phyloP scores from a whole-genome alignment of 2,888 invertebrate species.

The Dynastes maya region DNA sequence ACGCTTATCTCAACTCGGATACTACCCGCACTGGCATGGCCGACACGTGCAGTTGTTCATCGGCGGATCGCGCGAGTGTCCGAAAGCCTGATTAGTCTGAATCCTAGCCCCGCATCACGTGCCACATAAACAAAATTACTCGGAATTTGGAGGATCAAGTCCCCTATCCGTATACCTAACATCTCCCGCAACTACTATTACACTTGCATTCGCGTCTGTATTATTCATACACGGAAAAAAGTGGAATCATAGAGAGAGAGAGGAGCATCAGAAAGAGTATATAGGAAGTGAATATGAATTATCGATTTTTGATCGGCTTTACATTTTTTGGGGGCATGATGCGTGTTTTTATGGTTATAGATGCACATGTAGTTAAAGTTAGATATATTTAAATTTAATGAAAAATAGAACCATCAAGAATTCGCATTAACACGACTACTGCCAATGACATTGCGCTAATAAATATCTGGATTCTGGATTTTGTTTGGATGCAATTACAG shows the following conservation, averaged over 20 bases:
- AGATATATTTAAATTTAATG: no score
- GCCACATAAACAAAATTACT: constrained; percentile 68
- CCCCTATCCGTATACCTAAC: constrained; percentile 53
- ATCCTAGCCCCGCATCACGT: constrained; percentile 60
- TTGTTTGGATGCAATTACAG: no score
- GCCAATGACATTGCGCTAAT: no score
- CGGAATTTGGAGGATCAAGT: constrained; percentile 63
- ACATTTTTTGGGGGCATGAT: neutral
- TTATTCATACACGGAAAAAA: constrained; percentile 45
- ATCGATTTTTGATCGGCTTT: constrained; percentile 50
- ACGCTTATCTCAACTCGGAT: constrained; percentile 53
- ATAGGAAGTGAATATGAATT: constrained; percentile 48
- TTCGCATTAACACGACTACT: no score
- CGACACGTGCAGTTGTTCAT: constrained; percentile 46
- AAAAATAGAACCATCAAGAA: no score
- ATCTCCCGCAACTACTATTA: constrained; percentile 47
- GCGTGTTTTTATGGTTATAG: neutral
- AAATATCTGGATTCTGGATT: no score
- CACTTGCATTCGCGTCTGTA: constrained; percentile 50
- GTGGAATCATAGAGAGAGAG: neutral
- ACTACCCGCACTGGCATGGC: constrained; percentile 33
- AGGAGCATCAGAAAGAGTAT: neutral
- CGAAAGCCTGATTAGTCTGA: constrained; percentile 51
- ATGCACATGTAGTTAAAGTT: no score
- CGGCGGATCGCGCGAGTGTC: constrained; percentile 47